Conservation (phyloP, 2,797 vertebrate species). For the Gadopsis bispinosus region DNA sequence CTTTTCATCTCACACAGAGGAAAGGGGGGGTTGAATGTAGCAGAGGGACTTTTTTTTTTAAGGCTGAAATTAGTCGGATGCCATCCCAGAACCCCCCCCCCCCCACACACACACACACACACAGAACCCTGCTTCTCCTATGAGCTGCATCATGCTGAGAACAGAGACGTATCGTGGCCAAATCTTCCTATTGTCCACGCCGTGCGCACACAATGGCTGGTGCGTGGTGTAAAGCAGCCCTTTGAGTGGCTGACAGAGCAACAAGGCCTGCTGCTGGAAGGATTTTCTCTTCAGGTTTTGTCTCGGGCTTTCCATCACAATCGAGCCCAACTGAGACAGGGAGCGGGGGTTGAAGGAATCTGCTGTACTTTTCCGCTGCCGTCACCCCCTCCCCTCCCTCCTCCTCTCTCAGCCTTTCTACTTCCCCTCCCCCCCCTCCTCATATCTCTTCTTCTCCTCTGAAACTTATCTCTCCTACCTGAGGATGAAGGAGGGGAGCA, state of each 20-base stretch:
- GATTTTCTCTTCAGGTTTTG: constrained; percentile 76
- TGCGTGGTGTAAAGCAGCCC: constrained; percentile 69
- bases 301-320: constrained; percentile 79
- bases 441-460: constrained; percentile 49
- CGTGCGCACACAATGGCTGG: constrained; percentile 62
- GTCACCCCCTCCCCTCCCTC: constrained; percentile 26
- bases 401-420: constrained; percentile 18
- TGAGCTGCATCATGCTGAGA: constrained; percentile 57
- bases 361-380: constrained; percentile 82
- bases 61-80: background rate
- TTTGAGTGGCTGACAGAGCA: constrained; percentile 71
- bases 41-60: background rate
- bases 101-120: too few species aligned
- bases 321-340: constrained; percentile 70
- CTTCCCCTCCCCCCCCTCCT: background rate
- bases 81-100: background rate
- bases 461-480: constrained; percentile 63
- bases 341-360: constrained; percentile 74
- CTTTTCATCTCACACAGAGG: background rate
- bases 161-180: constrained; percentile 67
- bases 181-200: constrained; percentile 69
- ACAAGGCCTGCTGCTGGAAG: constrained; percentile 65
- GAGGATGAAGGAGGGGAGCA: constrained; percentile 4
- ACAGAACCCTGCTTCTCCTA: too few species aligned
- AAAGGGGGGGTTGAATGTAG: background rate